A percentile compares a stretch with the other conserved stretches of the same genome.
Evolutionary conservation across 2,113 vertebrate genomes (phyloP).

Genomic region (Heloderma charlesbogerti): DNA sequence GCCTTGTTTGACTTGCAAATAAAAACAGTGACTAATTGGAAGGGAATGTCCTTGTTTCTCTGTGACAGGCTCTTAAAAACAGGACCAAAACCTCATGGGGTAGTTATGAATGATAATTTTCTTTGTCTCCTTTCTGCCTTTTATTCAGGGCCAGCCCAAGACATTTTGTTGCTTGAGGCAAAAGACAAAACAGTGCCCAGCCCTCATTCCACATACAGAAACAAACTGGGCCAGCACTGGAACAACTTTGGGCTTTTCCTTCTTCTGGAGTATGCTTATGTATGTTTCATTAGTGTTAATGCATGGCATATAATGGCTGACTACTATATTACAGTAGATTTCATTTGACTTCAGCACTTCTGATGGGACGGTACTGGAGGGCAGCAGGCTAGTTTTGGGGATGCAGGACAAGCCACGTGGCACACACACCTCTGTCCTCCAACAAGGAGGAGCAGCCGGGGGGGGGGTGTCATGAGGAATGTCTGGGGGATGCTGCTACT

Average conservation of each 20-base stretch:
- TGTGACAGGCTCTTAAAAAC: neutral
- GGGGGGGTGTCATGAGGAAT: too few species aligned
- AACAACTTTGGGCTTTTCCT: neutral
- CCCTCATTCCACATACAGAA: neutral
- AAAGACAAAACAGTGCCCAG: neutral
- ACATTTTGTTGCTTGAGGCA: neutral
- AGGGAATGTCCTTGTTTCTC: neutral
- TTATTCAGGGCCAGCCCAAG: neutral
- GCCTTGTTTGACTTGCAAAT: neutral
- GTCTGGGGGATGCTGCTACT: neutral
- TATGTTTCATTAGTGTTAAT: too few species aligned
- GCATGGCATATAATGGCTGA: too few species aligned
- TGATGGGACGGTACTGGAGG: neutral
- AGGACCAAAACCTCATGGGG: neutral
- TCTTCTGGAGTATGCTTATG: too few species aligned
- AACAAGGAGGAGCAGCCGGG: neutral
- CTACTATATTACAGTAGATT: too few species aligned
- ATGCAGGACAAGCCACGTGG: neutral
- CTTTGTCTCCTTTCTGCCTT: too few species aligned
- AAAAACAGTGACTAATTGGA: neutral
- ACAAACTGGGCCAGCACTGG: neutral
- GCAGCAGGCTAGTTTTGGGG: neutral
- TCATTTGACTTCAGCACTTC: neutral
- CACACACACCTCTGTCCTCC: neutral
- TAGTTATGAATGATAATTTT: neutral